A percentile compares a stretch with the other conserved stretches of the same genome.
These are phyloP conservation scores for Amiota minor DNA, from an alignment of 2,888 invertebrate species.

Conservation along the genomic window DNA sequence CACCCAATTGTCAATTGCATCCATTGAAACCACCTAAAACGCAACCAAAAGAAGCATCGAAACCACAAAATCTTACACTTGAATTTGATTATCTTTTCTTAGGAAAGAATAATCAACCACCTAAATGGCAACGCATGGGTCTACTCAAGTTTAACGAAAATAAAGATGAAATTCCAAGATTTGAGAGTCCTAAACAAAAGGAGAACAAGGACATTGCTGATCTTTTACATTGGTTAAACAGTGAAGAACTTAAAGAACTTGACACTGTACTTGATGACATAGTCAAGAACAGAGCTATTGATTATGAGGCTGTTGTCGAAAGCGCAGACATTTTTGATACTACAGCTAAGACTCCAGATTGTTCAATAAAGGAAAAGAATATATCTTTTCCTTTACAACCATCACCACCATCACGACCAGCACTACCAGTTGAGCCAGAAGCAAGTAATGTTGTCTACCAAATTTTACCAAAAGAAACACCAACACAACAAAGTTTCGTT, in stretches of 20 bases:
- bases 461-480: not conserved
- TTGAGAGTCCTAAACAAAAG: constrained; percentile 45
- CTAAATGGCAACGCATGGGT: constrained; percentile 57
- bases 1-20: not conserved
- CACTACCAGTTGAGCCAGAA: not conserved
- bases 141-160: constrained; percentile 37
- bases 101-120: constrained; percentile 56
- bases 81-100: constrained; percentile 54
- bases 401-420: no score
- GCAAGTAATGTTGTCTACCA: constrained; percentile 1
- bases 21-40: constrained; percentile 13
- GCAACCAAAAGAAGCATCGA: not conserved
- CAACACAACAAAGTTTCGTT: not conserved
- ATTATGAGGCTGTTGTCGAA: not conserved
- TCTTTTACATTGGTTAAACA: constrained; percentile 16
- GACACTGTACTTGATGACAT: not conserved
- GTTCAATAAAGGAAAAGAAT: not conserved
- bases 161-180: constrained; percentile 12
- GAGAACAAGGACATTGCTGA: not conserved
- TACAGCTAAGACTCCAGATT: not conserved
- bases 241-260: constrained; percentile 1
- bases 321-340: not conserved
- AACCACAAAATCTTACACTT: constrained; percentile 27
- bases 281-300: not conserved
- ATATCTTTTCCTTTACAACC: no score